A percentile compares a stretch with the other conserved stretches of the same genome.
These are phyloP conservation scores for Beris morrisii DNA, from an alignment of 2,888 invertebrate species.

Conservation along the genomic window DNA sequence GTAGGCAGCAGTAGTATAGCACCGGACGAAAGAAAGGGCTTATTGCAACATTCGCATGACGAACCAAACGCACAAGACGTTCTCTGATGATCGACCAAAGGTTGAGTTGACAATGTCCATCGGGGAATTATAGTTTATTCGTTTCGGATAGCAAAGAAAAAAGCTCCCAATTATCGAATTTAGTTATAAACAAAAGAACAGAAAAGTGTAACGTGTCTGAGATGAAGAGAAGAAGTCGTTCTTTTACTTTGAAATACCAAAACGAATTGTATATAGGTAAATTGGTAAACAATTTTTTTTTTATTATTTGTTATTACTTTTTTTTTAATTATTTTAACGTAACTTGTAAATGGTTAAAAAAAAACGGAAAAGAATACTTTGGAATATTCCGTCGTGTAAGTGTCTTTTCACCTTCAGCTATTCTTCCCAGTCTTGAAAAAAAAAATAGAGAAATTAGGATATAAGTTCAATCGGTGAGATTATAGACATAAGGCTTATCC, in stretches of 20 bases:
- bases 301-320: too few species aligned
- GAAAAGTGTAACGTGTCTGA: background rate
- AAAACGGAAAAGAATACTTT: too few species aligned
- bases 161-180: constrained; percentile 28
- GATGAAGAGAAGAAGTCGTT: background rate
- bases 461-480: constrained; percentile 29
- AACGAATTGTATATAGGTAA: too few species aligned
- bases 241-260: constrained; percentile 19
- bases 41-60: constrained; percentile 60
- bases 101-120: constrained; percentile 7
- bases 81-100: constrained; percentile 53
- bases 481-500: constrained; percentile 15
- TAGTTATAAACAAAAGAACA: constrained; percentile 26
- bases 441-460: background rate
- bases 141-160: background rate
- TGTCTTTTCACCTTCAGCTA: too few species aligned
- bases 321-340: too few species aligned
- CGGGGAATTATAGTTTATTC: background rate
- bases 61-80: constrained; percentile 56
- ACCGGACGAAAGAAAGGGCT: constrained; percentile 60
- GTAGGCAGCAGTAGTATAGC: constrained; percentile 51
- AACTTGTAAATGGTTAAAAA: too few species aligned
- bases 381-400: too few species aligned
- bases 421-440: too few species aligned
- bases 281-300: too few species aligned